These are phyloP conservation scores for Miniopterus natalensis DNA, from an alignment of 2,113 vertebrate genomes.

Conservation along the genomic window DNA sequence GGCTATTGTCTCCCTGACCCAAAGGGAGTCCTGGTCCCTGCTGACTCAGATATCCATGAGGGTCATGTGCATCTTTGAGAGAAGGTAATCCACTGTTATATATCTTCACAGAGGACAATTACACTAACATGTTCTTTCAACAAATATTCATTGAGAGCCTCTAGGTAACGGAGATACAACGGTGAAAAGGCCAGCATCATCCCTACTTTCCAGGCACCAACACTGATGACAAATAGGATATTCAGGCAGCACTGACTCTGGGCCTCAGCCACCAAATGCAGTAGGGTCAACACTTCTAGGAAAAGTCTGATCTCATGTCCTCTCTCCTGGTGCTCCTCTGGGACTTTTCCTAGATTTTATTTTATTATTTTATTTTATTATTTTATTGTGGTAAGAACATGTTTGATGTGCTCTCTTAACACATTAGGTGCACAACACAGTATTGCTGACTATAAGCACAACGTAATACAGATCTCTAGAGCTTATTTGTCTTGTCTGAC, in stretches of 20 bases:
- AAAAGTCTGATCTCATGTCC: neutral
- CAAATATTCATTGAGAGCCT: neutral
- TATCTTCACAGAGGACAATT: neutral
- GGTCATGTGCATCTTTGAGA: neutral
- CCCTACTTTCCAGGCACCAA: neutral
- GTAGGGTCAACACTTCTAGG: neutral
- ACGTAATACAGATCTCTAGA: neutral
- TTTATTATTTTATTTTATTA: neutral
- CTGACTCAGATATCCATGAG: neutral
- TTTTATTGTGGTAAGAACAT: neutral
- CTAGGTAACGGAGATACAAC: neutral
- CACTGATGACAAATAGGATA: neutral
- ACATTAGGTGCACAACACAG: neutral
- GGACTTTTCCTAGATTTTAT: neutral
- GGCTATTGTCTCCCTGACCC: neutral
- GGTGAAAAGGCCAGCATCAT: neutral
- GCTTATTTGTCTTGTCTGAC: neutral
- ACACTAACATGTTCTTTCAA: neutral
- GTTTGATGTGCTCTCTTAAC: neutral
- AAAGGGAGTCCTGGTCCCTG: too few relatives aligned
- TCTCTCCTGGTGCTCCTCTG: neutral
- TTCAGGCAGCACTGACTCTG: neutral
- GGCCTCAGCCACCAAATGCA: neutral
- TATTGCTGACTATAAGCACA: neutral
- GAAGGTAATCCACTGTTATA: neutral